Conservation (phyloP, 2,888 invertebrate genomes). For the Neuroscelio doddi region DNA sequence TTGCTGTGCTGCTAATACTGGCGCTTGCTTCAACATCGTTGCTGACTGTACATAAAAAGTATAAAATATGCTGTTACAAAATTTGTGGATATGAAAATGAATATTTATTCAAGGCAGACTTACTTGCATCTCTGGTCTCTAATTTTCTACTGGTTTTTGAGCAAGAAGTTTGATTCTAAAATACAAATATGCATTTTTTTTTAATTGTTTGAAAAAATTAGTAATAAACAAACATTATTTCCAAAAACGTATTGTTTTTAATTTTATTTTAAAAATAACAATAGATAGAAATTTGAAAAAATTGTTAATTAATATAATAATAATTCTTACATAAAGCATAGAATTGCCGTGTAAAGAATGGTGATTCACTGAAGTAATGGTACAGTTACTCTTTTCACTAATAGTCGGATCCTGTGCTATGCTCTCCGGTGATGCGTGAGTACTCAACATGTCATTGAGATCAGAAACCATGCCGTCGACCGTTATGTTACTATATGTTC, state of each 20-base stretch:
- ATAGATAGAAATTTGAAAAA: slow-evolving; percentile 5
- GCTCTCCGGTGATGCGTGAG: slow-evolving; percentile 68
- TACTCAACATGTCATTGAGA: slow-evolving; percentile 67
- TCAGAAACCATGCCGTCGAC: slow-evolving; percentile 66
- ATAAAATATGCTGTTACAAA: slow-evolving; percentile 20
- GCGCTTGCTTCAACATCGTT: slow-evolving; percentile 44
- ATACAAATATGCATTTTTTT: too few species aligned
- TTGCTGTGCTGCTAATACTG: slow-evolving; percentile 50
- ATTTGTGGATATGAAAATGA: not conserved
- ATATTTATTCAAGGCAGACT: not conserved
- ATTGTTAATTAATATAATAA: not conserved
- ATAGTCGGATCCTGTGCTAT: slow-evolving; percentile 53
- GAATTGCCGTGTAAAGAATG: slow-evolving; percentile 41
- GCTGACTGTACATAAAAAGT: slow-evolving; percentile 18
- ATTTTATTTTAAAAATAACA: too few species aligned
- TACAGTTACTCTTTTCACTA: slow-evolving; percentile 43
- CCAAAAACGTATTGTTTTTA: too few species aligned
- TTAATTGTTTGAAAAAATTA: too few species aligned
- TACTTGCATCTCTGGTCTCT: slow-evolving; percentile 29
- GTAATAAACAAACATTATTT: too few species aligned
- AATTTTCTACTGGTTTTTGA: slow-evolving; percentile 33
- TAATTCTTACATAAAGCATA: slow-evolving; percentile 35
- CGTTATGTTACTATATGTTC: slow-evolving; percentile 64
- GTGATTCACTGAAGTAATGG: slow-evolving; percentile 39
- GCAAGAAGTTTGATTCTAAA: slow-evolving; percentile 28